These are phyloP conservation scores for Acanthococcus lagerstroemiae DNA, from an alignment of 2,888 invertebrate species.

Conservation along the genomic window DNA sequence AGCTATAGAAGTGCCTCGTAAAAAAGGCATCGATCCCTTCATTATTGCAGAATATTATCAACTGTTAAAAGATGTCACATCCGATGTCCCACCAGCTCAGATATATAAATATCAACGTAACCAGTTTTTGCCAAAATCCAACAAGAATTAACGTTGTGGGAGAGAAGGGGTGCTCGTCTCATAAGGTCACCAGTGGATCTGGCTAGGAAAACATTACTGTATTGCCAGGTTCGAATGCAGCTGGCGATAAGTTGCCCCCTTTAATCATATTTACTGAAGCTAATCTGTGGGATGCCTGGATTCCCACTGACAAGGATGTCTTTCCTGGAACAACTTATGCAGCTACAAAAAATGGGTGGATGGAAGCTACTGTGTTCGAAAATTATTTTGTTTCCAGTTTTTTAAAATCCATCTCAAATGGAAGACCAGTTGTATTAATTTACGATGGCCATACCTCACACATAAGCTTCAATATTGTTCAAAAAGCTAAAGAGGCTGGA, in stretches of 20 bases:
- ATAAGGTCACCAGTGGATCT: slow-evolving; percentile 37
- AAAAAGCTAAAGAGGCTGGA: not conserved
- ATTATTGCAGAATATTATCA: not conserved
- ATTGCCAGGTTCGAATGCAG: slow-evolving; percentile 36
- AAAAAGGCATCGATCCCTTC: not conserved
- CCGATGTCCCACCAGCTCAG: not conserved
- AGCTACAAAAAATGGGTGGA: slow-evolving; percentile 38
- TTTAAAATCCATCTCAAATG: slow-evolving; percentile 4
- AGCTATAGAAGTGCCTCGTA: not conserved
- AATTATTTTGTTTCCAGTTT: slow-evolving; percentile 31
- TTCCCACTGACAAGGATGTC: slow-evolving; percentile 20
- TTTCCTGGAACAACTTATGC: slow-evolving; percentile 31
- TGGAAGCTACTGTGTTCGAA: slow-evolving; percentile 35
- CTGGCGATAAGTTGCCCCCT: slow-evolving; percentile 36
- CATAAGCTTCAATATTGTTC: not conserved
- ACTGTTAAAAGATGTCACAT: not conserved
- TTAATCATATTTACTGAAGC: slow-evolving; percentile 38
- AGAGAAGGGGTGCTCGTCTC: slow-evolving; percentile 36
- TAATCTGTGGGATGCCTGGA: slow-evolving; percentile 36
- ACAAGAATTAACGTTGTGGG: slow-evolving; percentile 36
- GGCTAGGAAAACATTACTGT: slow-evolving; percentile 38
- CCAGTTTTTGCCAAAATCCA: slow-evolving; percentile 37
- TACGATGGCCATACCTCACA: slow-evolving; percentile 20
- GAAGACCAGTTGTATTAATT: slow-evolving; percentile 6
- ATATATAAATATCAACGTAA: not conserved